Evolutionary conservation across 2,888 invertebrate species (phyloP).

Genomic region (Drosophila limbata): DNA sequence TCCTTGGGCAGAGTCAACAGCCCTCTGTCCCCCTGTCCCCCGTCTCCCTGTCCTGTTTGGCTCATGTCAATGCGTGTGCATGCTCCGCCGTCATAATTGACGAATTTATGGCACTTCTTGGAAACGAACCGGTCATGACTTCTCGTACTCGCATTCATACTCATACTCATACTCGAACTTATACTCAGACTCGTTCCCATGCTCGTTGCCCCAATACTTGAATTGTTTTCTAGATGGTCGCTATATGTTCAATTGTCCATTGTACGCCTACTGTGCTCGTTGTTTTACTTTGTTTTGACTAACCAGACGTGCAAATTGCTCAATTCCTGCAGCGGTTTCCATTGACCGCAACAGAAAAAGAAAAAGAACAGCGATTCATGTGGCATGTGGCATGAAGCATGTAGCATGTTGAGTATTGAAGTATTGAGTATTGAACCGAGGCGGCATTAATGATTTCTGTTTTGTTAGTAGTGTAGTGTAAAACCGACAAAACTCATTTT

Average conservation of each 20-base stretch:
- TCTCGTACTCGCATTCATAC: constrained; percentile 13
- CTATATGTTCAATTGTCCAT: constrained; percentile 51
- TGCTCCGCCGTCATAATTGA: constrained; percentile 76
- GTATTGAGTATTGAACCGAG: constrained; percentile 33
- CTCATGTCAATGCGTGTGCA: constrained; percentile 54
- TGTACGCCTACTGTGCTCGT: constrained; percentile 52
- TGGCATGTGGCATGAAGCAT: constrained; percentile 42
- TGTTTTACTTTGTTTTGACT: constrained; percentile 75
- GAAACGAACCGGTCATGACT: constrained; percentile 44
- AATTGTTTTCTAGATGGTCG: constrained; percentile 52
- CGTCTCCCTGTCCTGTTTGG: neutral
- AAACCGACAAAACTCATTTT: constrained; percentile 81
- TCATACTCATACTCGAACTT: neutral
- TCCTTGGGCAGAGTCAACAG: constrained; percentile 12
- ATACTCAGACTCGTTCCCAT: constrained; percentile 10
- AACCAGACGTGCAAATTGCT: constrained; percentile 78
- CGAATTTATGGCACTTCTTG: constrained; percentile 78
- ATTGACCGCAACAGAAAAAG: constrained; percentile 70
- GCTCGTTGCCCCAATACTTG: constrained; percentile 49
- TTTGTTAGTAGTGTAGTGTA: constrained; percentile 60
- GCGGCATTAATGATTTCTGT: constrained; percentile 60
- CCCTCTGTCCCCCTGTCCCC: neutral
- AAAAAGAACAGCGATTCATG: constrained; percentile 38
- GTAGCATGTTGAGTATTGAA: constrained; percentile 45
- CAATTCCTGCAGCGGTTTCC: constrained; percentile 75